Conservation (phyloP, 2,888 invertebrate genomes). For the Periphyllus acericola region DNA sequence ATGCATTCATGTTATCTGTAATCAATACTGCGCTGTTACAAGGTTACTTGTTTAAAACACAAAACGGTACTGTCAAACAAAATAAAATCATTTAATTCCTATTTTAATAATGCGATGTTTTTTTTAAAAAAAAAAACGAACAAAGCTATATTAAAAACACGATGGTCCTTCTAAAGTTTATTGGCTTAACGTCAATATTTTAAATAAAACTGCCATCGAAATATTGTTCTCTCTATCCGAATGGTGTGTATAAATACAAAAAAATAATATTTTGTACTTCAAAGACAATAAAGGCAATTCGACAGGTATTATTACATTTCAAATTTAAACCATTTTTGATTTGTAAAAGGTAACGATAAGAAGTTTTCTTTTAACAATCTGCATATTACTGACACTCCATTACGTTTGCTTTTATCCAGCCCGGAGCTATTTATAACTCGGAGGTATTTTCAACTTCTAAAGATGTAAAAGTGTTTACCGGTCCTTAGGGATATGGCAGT, state of each 20-base stretch:
- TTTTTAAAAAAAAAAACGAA: not conserved
- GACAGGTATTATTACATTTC: not conserved
- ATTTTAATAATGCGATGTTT: not conserved
- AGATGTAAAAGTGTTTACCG: constrained; percentile 56
- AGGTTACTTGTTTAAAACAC: too few relatives aligned
- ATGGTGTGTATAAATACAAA: not conserved
- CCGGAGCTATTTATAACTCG: constrained; percentile 12
- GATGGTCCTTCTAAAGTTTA: not conserved
- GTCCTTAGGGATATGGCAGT: constrained; percentile 36
- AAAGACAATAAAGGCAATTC: not conserved
- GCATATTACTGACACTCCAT: constrained; percentile 45
- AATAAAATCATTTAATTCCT: too few relatives aligned
- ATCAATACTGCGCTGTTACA: too few relatives aligned
- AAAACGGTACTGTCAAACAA: too few relatives aligned
- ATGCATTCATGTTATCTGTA: too few relatives aligned
- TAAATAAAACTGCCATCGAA: not conserved
- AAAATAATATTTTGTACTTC: not conserved
- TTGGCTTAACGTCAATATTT: not conserved
- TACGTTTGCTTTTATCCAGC: constrained; percentile 19
- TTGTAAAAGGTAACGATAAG: constrained; percentile 21
- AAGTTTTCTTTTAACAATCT: constrained; percentile 32
- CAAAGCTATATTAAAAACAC: not conserved
- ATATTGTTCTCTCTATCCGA: not conserved
- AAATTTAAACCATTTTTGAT: constrained; percentile 39
- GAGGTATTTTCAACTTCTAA: constrained; percentile 42